These are phyloP conservation scores for Frankliniella fusca DNA, from an alignment of 2,888 invertebrate species.

Conservation along the genomic window DNA sequence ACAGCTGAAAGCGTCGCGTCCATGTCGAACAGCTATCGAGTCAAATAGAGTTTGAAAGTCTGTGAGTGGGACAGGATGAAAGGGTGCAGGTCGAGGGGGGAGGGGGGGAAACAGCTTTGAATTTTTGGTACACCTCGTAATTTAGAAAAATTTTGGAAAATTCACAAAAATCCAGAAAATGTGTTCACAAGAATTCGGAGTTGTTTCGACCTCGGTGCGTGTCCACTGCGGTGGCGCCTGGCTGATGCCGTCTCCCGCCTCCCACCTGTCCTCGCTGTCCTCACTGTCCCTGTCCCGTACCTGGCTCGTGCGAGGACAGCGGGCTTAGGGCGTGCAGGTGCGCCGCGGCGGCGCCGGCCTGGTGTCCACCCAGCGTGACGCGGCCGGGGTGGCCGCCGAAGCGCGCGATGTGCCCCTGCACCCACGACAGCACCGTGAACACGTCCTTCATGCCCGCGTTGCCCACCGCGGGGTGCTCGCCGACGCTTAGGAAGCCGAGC, in stretches of 20 bases:
- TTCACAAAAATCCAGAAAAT: no score
- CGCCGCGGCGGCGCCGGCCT: slow-evolving; percentile 8
- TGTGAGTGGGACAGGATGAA: background rate
- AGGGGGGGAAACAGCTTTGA: no score
- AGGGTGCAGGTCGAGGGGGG: background rate
- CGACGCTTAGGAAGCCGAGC: background rate
- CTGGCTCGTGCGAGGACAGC: background rate
- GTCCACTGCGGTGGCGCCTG: no score
- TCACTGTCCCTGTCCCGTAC: background rate
- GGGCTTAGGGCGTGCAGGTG: slow-evolving; percentile 23
- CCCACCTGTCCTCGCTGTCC: no score
- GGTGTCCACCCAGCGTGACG: background rate
- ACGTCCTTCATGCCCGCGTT: slow-evolving; percentile 19
- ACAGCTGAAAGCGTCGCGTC: no score
- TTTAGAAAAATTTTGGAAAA: no score
- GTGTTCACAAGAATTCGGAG: no score
- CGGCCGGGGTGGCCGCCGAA: slow-evolving; percentile 11
- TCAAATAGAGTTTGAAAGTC: background rate
- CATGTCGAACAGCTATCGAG: background rate
- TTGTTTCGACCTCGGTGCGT: no score
- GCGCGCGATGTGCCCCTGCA: background rate
- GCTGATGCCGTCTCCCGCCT: no score
- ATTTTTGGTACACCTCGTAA: no score
- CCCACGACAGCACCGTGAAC: slow-evolving; percentile 7
- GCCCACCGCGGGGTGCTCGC: slow-evolving; percentile 1